phyloP scores from a whole-genome alignment of 2,888 invertebrate species.

The Lasioglossum marginatum region DNA sequence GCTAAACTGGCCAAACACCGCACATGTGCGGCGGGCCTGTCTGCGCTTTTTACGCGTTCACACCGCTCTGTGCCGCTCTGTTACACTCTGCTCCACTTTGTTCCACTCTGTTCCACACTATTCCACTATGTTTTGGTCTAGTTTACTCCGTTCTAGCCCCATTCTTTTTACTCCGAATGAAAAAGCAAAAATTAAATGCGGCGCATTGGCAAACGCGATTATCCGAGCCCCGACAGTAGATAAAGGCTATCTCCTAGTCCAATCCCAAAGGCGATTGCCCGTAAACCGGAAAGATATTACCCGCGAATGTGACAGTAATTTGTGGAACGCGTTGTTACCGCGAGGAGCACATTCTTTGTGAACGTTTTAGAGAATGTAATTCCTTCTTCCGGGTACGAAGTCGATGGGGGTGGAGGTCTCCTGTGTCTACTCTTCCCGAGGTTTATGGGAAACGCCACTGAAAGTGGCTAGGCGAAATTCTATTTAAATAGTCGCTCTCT shows the following conservation, averaged over 20 bases:
- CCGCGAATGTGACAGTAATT: conserved; percentile 13
- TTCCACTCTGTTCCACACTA: not conserved
- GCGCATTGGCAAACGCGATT: conserved; percentile 9
- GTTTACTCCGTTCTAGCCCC: not conserved
- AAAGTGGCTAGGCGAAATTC: not conserved
- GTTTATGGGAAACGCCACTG: not conserved
- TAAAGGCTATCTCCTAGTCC: not conserved
- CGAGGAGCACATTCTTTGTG: not conserved
- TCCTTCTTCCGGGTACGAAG: not conserved
- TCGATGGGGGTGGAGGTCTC: not conserved
- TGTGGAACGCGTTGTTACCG: not conserved
- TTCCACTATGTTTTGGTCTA: not conserved
- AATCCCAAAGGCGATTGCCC: not conserved
- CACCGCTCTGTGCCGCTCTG: not conserved
- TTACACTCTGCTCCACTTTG: not conserved
- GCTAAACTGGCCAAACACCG: no score
- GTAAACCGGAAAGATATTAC: not conserved
- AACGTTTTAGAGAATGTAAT: not conserved
- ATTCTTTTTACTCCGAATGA: not conserved
- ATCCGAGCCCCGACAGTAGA: not conserved
- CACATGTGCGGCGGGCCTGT: not conserved
- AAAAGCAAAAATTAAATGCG: conserved; percentile 18
- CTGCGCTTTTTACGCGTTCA: not conserved
- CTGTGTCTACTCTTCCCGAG: not conserved
- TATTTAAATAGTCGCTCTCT: not conserved